Conservation (phyloP, 2,797 vertebrate genomes). For the Myripristis jacobus region DNA sequence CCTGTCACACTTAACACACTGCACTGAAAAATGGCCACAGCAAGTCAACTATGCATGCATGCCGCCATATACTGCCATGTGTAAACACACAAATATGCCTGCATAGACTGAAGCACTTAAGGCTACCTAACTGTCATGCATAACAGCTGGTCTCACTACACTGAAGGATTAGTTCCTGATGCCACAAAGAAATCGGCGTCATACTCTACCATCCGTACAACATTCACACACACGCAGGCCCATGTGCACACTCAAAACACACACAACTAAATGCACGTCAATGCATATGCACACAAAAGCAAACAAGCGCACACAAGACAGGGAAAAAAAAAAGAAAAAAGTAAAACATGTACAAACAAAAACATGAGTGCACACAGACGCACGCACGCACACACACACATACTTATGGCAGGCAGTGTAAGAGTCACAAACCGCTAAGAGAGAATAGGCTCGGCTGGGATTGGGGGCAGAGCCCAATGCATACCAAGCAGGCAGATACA, state of each 20-base stretch:
- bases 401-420: constrained; percentile 42
- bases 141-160: constrained; percentile 48
- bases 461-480: constrained; percentile 59
- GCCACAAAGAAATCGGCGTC: constrained; percentile 35
- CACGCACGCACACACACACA: not conserved
- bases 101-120: constrained; percentile 41
- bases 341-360: constrained; percentile 10
- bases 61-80: constrained; percentile 16
- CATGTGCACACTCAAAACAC: not conserved
- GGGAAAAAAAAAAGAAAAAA: too few relatives aligned
- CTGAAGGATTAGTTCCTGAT: constrained; percentile 55
- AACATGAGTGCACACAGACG: not conserved
- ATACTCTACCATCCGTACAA: constrained; percentile 26
- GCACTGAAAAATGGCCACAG: constrained; percentile 29
- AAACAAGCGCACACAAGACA: not conserved
- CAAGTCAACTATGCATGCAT: constrained; percentile 5
- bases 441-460: constrained; percentile 40
- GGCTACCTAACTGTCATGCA: constrained; percentile 14
- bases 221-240: constrained; percentile 10
- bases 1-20: constrained; percentile 3
- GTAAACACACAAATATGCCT: constrained; percentile 46
- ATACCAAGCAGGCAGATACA: constrained; percentile 78
- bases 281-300: constrained; percentile 8
- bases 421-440: constrained; percentile 49
- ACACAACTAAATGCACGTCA: constrained; percentile 7